These are phyloP conservation scores for Drosophila tani DNA, from an alignment of 1,140 invertebrate species.

Conservation along the genomic window DNA sequence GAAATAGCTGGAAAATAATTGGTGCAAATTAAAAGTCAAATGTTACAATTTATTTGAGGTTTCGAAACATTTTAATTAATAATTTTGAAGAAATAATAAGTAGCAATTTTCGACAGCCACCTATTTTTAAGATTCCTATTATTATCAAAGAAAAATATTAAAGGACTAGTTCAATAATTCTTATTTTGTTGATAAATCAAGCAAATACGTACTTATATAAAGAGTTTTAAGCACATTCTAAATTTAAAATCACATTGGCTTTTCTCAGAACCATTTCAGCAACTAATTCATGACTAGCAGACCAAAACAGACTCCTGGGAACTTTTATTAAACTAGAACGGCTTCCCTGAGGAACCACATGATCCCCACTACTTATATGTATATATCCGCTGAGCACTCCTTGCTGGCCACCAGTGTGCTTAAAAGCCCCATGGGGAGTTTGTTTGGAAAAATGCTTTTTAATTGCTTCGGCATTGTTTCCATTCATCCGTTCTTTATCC, in stretches of 20 bases:
- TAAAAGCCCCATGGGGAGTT: conserved; percentile 29
- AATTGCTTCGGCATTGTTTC: conserved; percentile 69
- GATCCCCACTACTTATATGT: conserved; percentile 6
- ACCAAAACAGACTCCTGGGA: conserved; percentile 6
- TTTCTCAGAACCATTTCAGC: neutral
- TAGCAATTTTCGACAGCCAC: neutral
- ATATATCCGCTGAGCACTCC: neutral
- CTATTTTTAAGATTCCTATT: neutral
- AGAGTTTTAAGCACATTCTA: too few species aligned
- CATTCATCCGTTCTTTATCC: conserved; percentile 24
- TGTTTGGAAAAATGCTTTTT: conserved; percentile 46
- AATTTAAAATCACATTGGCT: neutral
- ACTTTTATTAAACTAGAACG: neutral
- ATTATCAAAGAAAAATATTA: too few species aligned
- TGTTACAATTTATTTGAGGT: too few species aligned
- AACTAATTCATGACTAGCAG: neutral
- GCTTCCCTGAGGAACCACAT: neutral
- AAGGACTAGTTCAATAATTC: too few species aligned
- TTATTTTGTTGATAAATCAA: too few species aligned
- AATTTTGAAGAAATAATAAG: neutral
- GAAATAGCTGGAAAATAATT: neutral
- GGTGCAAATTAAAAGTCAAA: neutral
- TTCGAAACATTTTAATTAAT: neutral
- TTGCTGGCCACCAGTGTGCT: conserved; percentile 2
- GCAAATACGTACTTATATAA: too few species aligned